phyloP scores from a whole-genome alignment of 2,888 invertebrate species.

The Diachrysia chrysitis region DNA sequence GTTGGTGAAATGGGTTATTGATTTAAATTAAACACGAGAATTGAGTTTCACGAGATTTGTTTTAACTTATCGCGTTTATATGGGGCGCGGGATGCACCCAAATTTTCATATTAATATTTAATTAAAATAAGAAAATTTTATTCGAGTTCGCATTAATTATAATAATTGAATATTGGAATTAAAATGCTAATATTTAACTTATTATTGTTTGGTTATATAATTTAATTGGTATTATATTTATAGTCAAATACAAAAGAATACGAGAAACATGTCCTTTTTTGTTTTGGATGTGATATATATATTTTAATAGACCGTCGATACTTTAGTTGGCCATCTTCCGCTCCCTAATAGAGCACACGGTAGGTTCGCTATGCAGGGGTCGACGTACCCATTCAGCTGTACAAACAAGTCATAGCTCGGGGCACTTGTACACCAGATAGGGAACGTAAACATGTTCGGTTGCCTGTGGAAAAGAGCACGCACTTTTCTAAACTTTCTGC shows the following conservation, averaged over 20 bases:
- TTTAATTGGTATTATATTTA: no score
- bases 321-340: conserved; percentile 46
- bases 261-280: conserved; percentile 2
- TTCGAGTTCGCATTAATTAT: background rate
- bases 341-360: conserved; percentile 31
- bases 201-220: no score
- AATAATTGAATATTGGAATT: background rate
- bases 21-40: no score
- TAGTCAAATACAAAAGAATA: no score
- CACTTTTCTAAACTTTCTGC: conserved; percentile 11
- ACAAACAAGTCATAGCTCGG: conserved; percentile 45
- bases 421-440: conserved; percentile 19
- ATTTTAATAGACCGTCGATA: conserved; percentile 44
- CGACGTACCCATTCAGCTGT: conserved; percentile 55
- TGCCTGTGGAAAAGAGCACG: conserved; percentile 15
- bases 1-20: no score
- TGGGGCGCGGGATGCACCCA: no score
- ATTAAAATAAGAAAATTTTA: background rate
- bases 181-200: background rate
- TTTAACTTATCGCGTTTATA: no score
- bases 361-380: conserved; percentile 38
- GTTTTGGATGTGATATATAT: conserved; percentile 14
- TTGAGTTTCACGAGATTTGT: no score
- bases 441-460: conserved; percentile 35
- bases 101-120: background rate